Conservation (phyloP, 1,140 invertebrate genomes). For the Wasmannia auropunctata region DNA sequence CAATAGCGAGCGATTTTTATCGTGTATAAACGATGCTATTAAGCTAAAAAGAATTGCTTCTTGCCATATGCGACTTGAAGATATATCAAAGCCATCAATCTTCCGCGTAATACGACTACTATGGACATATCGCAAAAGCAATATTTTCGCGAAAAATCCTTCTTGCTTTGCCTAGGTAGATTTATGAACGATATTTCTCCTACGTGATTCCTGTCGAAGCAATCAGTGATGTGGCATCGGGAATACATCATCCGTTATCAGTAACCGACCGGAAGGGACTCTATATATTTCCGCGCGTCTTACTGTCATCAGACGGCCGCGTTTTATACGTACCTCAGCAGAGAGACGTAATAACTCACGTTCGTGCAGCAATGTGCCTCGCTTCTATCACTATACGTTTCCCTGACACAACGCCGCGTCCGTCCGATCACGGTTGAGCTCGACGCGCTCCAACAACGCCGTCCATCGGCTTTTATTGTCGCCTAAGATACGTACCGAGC, state of each 20-base stretch:
- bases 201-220: constrained; percentile 17
- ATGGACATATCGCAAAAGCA: constrained; percentile 28
- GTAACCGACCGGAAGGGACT: constrained; percentile 21
- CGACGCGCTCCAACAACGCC: background rate
- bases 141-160: constrained; percentile 47
- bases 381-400: background rate
- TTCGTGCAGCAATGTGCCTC: background rate
- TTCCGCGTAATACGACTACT: constrained; percentile 23
- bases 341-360: constrained; percentile 28
- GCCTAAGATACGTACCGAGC: constrained; percentile 17
- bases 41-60: constrained; percentile 13
- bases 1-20: background rate
- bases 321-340: constrained; percentile 1
- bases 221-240: constrained; percentile 32
- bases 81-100: constrained; percentile 39
- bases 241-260: constrained; percentile 26
- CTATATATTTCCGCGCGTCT: constrained; percentile 17
- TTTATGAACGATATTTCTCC: constrained; percentile 45
- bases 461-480: constrained; percentile 52
- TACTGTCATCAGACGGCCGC: background rate
- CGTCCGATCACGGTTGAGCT: background rate
- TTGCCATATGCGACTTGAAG: constrained; percentile 3
- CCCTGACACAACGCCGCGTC: background rate
- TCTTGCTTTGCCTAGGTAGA: background rate
- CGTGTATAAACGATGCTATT: background rate